Evolutionary conservation across 2,113 vertebrate species (phyloP), one percentile per base, ranked within the genome.

Genomic region (Callopanchax toddi): DNA sequence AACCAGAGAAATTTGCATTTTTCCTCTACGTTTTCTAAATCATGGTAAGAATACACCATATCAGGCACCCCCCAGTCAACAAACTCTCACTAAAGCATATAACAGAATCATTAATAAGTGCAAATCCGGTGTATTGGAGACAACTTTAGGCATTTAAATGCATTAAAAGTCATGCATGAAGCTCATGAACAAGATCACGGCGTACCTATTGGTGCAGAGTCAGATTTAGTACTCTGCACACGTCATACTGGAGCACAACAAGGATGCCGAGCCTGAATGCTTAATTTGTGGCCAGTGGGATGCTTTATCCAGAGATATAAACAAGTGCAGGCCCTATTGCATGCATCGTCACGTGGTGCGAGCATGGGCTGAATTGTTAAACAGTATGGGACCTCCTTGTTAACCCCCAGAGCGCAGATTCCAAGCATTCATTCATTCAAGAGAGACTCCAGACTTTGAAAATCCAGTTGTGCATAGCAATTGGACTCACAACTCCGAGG

Each of bases 261-360:
- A 82, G 71, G 79, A 81, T 79, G 81, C 78, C 69, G 42, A 81
- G 83, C 79, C 82, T 90, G 86, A 91, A 91, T 92, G 76, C 86
- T 87, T 92, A 88, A 91, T 91, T 91, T 89, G 82, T 61, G 85
- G 84, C 84, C 78, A 88, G 87, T 83, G 86, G 89, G 87, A 86
- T 79, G 82, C 83, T 81, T 90, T 82, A 83, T 89, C 79, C 88
- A 78, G 75, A 76, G 85, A 88, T 89, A 90, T 87, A 89, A 91
- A 90, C 86, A 91, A 88, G 83, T 78, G 82, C 71, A 78, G 79
- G 76, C 72, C 80, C 83, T 77, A 89, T 83, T 89, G 84, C 85
- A 91, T 90, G 88, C 77, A 40, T 70, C 23, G 71, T 84, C 89
- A 88, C 83, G 82, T 87, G 89, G 82, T 43, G 26, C 21, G 54